Percentiles rank a stretch among this genome's conserved stretches.
Conservation (phyloP, 2,797 vertebrate genomes). For the Gymnoscopelus microlampas region DNA sequence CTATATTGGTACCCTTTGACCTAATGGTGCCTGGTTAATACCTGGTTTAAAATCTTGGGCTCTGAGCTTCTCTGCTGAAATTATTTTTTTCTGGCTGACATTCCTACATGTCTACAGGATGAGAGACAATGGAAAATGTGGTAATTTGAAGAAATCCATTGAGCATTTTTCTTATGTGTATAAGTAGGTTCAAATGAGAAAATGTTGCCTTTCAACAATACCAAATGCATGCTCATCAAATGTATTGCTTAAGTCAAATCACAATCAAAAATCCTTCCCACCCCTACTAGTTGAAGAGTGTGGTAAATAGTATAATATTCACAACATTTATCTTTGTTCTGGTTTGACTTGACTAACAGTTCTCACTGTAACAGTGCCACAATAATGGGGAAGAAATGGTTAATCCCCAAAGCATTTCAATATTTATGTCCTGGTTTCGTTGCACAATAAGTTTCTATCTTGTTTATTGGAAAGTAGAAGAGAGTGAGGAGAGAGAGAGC, state of each 20-base stretch:
- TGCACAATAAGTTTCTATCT: conserved; percentile 56
- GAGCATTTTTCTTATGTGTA: conserved; percentile 36
- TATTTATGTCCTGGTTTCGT: conserved; percentile 52
- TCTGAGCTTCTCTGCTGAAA: conserved; percentile 7
- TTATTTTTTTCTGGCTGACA: conserved; percentile 35
- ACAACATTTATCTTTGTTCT: conserved; percentile 47
- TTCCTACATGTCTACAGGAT: conserved; percentile 43
- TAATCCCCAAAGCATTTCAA: conserved; percentile 54
- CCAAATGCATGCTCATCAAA: conserved; percentile 44
- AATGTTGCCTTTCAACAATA: conserved; percentile 25
- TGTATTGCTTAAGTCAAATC: conserved; percentile 5
- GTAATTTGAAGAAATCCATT: conserved; percentile 18
- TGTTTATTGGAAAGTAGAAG: conserved; percentile 20
- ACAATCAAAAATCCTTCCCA: conserved; percentile 2
- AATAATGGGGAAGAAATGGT: conserved; percentile 19
- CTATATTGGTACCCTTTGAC: background rate
- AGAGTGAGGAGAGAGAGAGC: conserved; percentile 35
- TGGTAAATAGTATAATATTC: conserved; percentile 38
- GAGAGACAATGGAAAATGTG: conserved; percentile 33
- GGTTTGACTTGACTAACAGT: conserved; percentile 26
- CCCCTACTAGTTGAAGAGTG: conserved; percentile 25
- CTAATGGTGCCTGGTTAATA: conserved; percentile 13
- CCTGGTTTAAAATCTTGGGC: conserved; percentile 19
- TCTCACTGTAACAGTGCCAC: conserved; percentile 55
- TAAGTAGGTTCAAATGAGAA: conserved; percentile 43